Evolutionary conservation across 2,888 invertebrate genomes (phyloP), one percentile per base, ranked within the genome.

Genomic region (Falcaria lacertinaria): DNA sequence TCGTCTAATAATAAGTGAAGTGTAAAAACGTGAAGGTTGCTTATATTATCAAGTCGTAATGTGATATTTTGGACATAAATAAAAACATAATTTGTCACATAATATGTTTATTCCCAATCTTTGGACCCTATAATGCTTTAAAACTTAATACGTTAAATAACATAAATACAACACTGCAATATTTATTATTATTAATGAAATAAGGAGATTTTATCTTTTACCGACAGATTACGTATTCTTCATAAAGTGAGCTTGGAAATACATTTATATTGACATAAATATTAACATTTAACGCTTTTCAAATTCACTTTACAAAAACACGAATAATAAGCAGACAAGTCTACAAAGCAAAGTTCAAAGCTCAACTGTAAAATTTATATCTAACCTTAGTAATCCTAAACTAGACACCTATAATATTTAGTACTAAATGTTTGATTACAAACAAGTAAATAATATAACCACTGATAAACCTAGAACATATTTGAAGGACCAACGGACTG

Each of bases 111-210:
- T 92, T 91, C 91, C 92, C 92, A 92, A 92, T 91, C 91, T 91
- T 92, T 92, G 92, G 92, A 92, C 92, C 92, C 92, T 92, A 92
- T 92, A 92, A 84, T 91, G 91, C 90, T 91, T 91, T 91, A 92
- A 91, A 91, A 90, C 91, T 37, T 25, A 37, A 37, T 37, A 37
- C 14, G 37, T 37, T 92, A 90, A 79, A 86, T 85, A 83, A 85
- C 82, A 85, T 75, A 82, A 82, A 80, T 84, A 85, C 84, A 85
- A 91, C 90, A 91, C 90, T 75, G 81, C 80, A 69, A 74, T 74
- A 74, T 58, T 35, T 64, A 62, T 60, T 60, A 28, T 28, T 72
- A 76, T 69, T 67, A 75, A 66, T 61, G 55, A 78, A 80, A 74
- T 73, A 59, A 78, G 64, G 69, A 68, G 57, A 64, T 65, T 70